Evolutionary conservation across 2,888 invertebrate species (phyloP).

Genomic region (Timema podura): DNA sequence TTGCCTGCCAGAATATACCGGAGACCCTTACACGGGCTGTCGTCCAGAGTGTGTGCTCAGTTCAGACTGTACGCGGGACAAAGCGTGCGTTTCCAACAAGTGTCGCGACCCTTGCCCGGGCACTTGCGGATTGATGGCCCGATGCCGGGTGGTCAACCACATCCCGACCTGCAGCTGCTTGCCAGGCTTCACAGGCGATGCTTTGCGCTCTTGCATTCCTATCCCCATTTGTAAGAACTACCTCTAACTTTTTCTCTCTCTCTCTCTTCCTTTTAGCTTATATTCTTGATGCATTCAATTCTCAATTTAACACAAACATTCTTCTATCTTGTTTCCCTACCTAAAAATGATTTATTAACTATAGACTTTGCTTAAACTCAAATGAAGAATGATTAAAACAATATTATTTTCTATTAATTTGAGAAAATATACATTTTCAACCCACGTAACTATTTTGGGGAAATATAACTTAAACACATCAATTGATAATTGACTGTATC

Average conservation of each 20-base stretch:
- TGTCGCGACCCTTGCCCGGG: conserved; percentile 76
- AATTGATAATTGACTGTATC: too few relatives aligned
- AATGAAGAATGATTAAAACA: too few relatives aligned
- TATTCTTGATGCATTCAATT: conserved; percentile 16
- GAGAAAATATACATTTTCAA: too few relatives aligned
- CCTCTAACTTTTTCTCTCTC: conserved; percentile 16
- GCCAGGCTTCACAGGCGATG: conserved; percentile 67
- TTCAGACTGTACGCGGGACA: conserved; percentile 65
- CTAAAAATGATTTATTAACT: too few relatives aligned
- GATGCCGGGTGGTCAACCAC: conserved; percentile 71
- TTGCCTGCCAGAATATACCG: conserved; percentile 68
- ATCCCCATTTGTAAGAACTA: conserved; percentile 41
- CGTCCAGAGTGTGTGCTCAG: conserved; percentile 78
- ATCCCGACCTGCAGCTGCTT: conserved; percentile 73
- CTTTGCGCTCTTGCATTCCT: conserved; percentile 58
- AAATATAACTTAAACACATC: too few relatives aligned
- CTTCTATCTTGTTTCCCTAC: too few relatives aligned
- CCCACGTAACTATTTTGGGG: too few relatives aligned
- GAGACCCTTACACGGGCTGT: conserved; percentile 74
- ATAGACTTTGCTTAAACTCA: too few relatives aligned
- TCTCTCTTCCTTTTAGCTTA: conserved; percentile 24
- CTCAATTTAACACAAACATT: background rate
- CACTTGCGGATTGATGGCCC: conserved; percentile 71
- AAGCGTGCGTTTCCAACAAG: conserved; percentile 72
- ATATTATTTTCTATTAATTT: too few relatives aligned